A percentile compares a stretch with the other conserved stretches of the same genome.
These are phyloP conservation scores for Hylaeus anthracinus DNA, from an alignment of 1,140 invertebrate genomes.

Conservation along the genomic window DNA sequence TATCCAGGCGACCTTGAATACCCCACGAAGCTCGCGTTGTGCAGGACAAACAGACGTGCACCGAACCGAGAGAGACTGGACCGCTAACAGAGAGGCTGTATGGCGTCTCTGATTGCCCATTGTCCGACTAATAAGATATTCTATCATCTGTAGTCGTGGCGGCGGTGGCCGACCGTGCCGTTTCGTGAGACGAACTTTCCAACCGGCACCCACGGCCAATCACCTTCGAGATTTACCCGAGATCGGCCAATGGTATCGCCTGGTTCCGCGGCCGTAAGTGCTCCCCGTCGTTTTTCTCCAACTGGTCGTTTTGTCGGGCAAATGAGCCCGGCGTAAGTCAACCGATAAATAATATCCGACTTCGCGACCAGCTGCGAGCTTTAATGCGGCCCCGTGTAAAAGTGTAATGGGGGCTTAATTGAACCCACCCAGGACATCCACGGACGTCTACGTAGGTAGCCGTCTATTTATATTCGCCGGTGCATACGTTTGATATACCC, in stretches of 20 bases:
- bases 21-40: slow-evolving; percentile 35
- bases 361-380: slow-evolving; percentile 67
- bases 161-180: slow-evolving; percentile 53
- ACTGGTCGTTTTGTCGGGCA: slow-evolving; percentile 62
- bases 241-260: slow-evolving; percentile 60
- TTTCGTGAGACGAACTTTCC: slow-evolving; percentile 57
- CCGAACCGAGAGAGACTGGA: slow-evolving; percentile 61
- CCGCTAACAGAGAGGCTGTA: slow-evolving; percentile 74
- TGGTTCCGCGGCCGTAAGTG: slow-evolving; percentile 9
- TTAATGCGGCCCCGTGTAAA: slow-evolving; percentile 71
- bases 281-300: slow-evolving; percentile 24
- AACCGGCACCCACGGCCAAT: slow-evolving; percentile 60
- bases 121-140: slow-evolving; percentile 80
- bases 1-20: slow-evolving; percentile 59
- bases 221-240: slow-evolving; percentile 61
- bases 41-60: slow-evolving; percentile 59
- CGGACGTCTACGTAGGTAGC: slow-evolving; percentile 49
- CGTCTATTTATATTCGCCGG: slow-evolving; percentile 55
- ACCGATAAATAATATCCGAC: slow-evolving; percentile 75
- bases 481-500: slow-evolving; percentile 25
- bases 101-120: slow-evolving; percentile 78
- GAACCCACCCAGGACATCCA: slow-evolving; percentile 65
- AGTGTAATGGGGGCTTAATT: slow-evolving; percentile 73
- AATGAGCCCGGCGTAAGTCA: slow-evolving; percentile 73
- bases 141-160: slow-evolving; percentile 71